phyloP scores from a whole-genome alignment of 2,888 invertebrate species.

The Spilosoma lubricipeda region DNA sequence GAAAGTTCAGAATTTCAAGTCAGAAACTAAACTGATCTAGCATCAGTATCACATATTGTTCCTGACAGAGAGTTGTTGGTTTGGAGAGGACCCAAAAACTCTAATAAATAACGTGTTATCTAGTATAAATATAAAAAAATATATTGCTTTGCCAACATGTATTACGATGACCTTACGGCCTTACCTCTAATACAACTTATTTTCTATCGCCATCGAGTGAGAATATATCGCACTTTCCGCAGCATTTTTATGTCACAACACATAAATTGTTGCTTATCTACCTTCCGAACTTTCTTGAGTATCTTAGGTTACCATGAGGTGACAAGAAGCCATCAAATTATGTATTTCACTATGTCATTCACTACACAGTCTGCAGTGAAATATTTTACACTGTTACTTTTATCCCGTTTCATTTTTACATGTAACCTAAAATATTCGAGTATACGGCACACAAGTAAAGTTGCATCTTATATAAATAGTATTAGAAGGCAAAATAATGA shows the following conservation, averaged over 20 bases:
- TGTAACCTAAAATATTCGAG: slow-evolving; percentile 27
- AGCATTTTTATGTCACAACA: slow-evolving; percentile 38
- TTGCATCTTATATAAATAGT: slow-evolving; percentile 37
- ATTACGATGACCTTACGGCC: background rate
- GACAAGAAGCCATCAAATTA: slow-evolving; percentile 56
- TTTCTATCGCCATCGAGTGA: slow-evolving; percentile 28
- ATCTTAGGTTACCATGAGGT: slow-evolving; percentile 47
- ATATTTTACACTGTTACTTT: slow-evolving; percentile 48
- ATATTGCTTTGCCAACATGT: background rate
- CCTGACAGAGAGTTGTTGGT: background rate
- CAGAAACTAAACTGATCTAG: background rate
- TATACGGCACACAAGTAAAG: slow-evolving; percentile 29
- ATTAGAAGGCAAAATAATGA: slow-evolving; percentile 33
- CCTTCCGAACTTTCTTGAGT: slow-evolving; percentile 32
- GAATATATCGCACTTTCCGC: slow-evolving; percentile 26
- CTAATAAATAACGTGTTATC: background rate
- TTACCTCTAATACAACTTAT: slow-evolving; percentile 23
- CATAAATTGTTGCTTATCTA: slow-evolving; percentile 42
- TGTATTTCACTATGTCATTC: slow-evolving; percentile 42
- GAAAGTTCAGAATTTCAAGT: background rate
- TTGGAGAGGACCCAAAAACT: background rate
- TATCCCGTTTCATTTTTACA: slow-evolving; percentile 35
- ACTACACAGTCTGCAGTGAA: slow-evolving; percentile 39
- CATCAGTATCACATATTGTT: background rate
- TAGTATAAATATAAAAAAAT: background rate